phyloP scores from a whole-genome alignment of 2,888 invertebrate species.

The Mythimna albipuncta region DNA sequence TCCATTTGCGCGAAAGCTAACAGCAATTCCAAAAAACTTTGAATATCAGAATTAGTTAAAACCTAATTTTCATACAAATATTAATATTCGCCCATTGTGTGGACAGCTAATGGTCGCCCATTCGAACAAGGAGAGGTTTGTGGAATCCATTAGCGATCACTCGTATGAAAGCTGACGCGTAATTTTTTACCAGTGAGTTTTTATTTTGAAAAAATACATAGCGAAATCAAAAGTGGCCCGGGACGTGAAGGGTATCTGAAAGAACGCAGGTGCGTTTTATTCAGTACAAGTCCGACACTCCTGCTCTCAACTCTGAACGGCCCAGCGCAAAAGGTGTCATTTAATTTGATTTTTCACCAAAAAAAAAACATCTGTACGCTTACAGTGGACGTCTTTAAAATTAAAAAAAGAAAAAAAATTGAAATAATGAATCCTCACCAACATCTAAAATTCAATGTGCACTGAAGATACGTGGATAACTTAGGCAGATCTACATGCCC shows the following conservation, averaged over 20 bases:
- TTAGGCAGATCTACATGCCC: background rate
- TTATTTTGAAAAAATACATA: background rate
- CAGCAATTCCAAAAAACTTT: conserved; percentile 9
- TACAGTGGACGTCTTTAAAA: no score
- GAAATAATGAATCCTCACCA: background rate
- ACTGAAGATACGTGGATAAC: background rate
- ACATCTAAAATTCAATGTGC: background rate
- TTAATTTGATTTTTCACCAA: no score
- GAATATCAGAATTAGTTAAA: conserved; percentile 10
- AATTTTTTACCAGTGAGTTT: background rate
- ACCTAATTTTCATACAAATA: conserved; percentile 30
- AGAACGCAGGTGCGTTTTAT: no score
- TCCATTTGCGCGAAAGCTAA: background rate
- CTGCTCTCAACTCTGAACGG: no score
- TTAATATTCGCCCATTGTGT: conserved; percentile 29
- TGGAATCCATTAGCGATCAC: conserved; percentile 46
- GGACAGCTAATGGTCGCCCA: conserved; percentile 3
- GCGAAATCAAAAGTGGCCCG: no score
- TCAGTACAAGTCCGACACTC: no score
- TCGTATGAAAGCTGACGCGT: conserved; percentile 19
- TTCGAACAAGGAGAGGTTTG: conserved; percentile 43
- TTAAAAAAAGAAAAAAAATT: background rate
- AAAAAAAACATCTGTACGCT: no score
- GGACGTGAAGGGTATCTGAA: no score
- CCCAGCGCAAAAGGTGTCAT: no score